Conservation (phyloP, 2,113 vertebrate species). For the Laticauda colubrina region DNA sequence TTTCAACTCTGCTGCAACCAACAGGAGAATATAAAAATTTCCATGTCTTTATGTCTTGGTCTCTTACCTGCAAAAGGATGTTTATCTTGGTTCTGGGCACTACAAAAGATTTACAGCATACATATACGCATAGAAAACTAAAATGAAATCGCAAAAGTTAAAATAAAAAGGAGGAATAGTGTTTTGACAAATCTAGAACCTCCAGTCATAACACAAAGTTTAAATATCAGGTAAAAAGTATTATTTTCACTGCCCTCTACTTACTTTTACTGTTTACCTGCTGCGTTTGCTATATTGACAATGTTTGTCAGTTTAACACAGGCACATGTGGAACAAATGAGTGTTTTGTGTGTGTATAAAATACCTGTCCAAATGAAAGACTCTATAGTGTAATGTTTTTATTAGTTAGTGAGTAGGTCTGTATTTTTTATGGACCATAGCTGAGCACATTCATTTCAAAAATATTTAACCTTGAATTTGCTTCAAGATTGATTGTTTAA, state of each 20-base stretch:
- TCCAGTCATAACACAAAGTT: not conserved
- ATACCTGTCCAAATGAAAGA: not conserved
- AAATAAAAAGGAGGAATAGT: not conserved
- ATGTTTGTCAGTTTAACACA: not conserved
- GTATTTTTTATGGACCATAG: not conserved
- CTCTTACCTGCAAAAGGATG: not conserved
- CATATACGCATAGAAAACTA: not conserved
- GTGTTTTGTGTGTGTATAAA: not conserved
- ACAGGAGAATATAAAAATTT: not conserved
- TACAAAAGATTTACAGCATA: not conserved
- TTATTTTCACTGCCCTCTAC: not conserved
- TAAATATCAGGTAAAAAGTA: not conserved
- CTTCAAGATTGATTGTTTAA: not conserved
- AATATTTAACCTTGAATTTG: not conserved
- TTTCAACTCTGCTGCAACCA: not conserved
- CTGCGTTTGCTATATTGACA: not conserved
- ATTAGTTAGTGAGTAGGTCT: not conserved
- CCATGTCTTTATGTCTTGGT: not conserved
- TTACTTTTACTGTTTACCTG: not conserved
- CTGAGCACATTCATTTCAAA: not conserved
- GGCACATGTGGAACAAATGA: not conserved
- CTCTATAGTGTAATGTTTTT: not conserved
- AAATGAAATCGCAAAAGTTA: not conserved
- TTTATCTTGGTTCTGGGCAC: not conserved
- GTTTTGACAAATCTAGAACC: not conserved